Evolutionary conservation across 2,113 vertebrate genomes (phyloP).

Genomic region (Nipponia nippon): DNA sequence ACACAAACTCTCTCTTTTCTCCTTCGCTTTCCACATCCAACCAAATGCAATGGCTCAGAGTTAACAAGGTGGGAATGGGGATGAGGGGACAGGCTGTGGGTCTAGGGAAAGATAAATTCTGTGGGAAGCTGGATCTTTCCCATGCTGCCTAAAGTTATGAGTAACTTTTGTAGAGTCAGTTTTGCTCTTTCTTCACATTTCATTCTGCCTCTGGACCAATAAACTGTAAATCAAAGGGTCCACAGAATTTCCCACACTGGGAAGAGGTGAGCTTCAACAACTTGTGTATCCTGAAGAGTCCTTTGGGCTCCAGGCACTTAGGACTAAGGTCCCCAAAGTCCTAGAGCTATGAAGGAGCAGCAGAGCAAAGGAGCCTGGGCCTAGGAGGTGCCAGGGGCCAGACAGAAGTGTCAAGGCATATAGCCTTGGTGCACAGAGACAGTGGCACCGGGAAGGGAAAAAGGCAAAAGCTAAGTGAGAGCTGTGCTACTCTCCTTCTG

Average conservation of each 20-base stretch:
- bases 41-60: not conserved
- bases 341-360: not conserved
- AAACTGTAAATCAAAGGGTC: not conserved
- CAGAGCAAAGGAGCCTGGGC: not conserved
- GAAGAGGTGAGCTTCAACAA: not conserved
- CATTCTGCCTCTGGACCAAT: not conserved
- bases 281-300: not conserved
- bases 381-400: not conserved
- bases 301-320: not conserved
- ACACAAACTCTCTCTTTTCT: not conserved
- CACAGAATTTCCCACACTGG: not conserved
- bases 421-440: rapidly evolving
- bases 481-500: not conserved
- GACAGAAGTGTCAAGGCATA: not conserved
- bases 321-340: not conserved
- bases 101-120: not conserved
- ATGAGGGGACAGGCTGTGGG: not conserved
- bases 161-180: not conserved
- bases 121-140: not conserved
- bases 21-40: not conserved
- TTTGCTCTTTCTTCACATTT: not conserved
- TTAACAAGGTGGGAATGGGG: not conserved
- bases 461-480: not conserved
- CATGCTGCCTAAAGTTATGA: not conserved
- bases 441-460: not conserved